These are phyloP conservation scores for Petrocephalus microphthalmus DNA, from an alignment of 2,113 vertebrate genomes.

Conservation along the genomic window DNA sequence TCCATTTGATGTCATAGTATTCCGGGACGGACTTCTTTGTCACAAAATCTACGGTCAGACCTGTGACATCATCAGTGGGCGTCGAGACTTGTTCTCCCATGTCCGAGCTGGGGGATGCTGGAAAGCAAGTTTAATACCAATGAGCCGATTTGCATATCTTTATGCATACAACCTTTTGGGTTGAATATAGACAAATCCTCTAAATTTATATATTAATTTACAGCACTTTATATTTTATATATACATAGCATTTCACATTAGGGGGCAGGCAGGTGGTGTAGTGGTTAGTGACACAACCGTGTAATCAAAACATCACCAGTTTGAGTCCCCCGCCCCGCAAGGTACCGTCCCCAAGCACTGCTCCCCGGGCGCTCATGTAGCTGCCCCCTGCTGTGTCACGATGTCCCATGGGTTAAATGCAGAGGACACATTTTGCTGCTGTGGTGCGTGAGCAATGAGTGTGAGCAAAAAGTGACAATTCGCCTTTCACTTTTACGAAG, in stretches of 20 bases:
- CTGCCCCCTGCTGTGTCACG: too few relatives aligned
- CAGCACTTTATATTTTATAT: background rate
- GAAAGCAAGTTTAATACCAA: background rate
- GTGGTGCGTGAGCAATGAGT: too few relatives aligned
- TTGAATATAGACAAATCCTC: background rate
- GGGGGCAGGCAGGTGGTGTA: too few relatives aligned
- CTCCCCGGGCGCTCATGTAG: too few relatives aligned
- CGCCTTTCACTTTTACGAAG: background rate
- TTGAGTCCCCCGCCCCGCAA: too few relatives aligned
- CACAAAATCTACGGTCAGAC: conserved; percentile 20
- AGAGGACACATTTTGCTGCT: too few relatives aligned
- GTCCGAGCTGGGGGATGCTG: conserved; percentile 8
- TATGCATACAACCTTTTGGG: background rate
- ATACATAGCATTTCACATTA: background rate
- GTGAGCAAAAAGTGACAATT: too few relatives aligned
- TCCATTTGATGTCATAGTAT: conserved; percentile 52
- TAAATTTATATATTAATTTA: background rate
- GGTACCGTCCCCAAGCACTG: too few relatives aligned
- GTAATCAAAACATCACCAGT: too few relatives aligned
- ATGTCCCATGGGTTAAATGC: too few relatives aligned
- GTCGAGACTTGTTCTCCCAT: conserved; percentile 29
- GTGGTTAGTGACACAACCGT: too few relatives aligned
- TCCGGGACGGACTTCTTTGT: conserved; percentile 39
- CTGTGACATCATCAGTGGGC: conserved; percentile 26
- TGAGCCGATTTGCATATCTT: background rate